phyloP scores from a whole-genome alignment of 2,113 vertebrate genomes.

The Oryzias melastigma region DNA sequence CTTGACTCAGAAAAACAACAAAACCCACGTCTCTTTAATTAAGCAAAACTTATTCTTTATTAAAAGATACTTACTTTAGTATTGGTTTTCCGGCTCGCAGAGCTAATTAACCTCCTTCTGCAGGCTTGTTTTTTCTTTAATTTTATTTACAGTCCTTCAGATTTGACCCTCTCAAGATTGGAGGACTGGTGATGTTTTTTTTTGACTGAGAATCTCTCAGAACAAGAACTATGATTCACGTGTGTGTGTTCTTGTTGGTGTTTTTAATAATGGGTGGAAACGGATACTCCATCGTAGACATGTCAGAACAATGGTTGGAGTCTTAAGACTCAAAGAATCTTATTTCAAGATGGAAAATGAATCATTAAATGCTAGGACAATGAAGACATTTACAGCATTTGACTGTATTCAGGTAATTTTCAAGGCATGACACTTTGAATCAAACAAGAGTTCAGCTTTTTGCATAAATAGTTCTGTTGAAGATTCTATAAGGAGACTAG shows the following conservation, averaged over 20 bases:
- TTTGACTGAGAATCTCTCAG: slow-evolving; percentile 8
- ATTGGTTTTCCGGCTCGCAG: slow-evolving; percentile 7
- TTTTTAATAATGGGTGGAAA: not conserved
- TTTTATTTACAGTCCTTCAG: slow-evolving; percentile 28
- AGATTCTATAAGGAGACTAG: too few relatives aligned
- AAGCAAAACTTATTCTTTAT: slow-evolving; percentile 41
- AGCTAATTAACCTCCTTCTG: slow-evolving; percentile 50
- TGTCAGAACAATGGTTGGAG: too few relatives aligned
- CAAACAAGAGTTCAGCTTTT: too few relatives aligned
- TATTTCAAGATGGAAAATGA: too few relatives aligned
- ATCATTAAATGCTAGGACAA: too few relatives aligned
- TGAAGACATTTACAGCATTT: too few relatives aligned
- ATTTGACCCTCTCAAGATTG: slow-evolving; percentile 32
- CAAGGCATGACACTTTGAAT: too few relatives aligned
- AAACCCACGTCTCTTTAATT: slow-evolving; percentile 27
- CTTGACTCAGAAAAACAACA: not conserved
- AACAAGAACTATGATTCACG: not conserved
- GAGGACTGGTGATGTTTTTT: slow-evolving; percentile 5
- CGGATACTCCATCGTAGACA: not conserved
- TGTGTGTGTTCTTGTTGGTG: not conserved
- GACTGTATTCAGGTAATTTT: too few relatives aligned
- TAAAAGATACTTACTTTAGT: slow-evolving; percentile 25
- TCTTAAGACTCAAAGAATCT: too few relatives aligned
- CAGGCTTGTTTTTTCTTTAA: slow-evolving; percentile 19
- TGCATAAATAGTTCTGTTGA: too few relatives aligned